A percentile compares a stretch with the other conserved stretches of the same genome.
Conservation (phyloP, 1,140 invertebrate genomes). For the Aradophagus sp. region DNA sequence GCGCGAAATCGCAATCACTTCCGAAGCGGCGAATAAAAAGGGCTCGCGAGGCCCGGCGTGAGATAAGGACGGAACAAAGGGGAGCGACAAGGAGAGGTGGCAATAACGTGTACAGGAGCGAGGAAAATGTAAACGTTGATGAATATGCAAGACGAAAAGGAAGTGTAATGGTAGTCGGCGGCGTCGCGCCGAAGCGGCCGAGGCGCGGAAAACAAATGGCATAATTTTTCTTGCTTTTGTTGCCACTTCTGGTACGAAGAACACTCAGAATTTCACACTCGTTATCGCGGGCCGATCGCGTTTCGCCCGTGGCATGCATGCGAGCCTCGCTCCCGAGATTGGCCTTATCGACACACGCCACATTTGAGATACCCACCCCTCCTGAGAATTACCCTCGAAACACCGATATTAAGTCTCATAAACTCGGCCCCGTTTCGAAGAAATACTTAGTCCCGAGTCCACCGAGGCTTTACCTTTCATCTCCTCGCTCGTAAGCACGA, state of each 20-base stretch:
- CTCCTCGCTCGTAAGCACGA: slow-evolving; percentile 61
- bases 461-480: slow-evolving; percentile 56
- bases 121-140: slow-evolving; percentile 37
- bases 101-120: slow-evolving; percentile 3
- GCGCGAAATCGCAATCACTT: slow-evolving; percentile 9
- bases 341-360: slow-evolving; percentile 64
- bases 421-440: slow-evolving; percentile 65
- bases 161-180: slow-evolving; percentile 33
- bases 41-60: too few relatives aligned
- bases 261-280: slow-evolving; percentile 62
- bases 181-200: slow-evolving; percentile 12
- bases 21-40: slow-evolving; percentile 3
- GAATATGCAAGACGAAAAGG: slow-evolving; percentile 49
- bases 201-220: slow-evolving; percentile 46
- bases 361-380: slow-evolving; percentile 61
- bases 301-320: slow-evolving; percentile 58
- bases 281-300: slow-evolving; percentile 57
- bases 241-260: slow-evolving; percentile 50
- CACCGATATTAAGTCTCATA: slow-evolving; percentile 72
- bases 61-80: not conserved
- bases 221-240: slow-evolving; percentile 53
- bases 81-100: slow-evolving; percentile 5
- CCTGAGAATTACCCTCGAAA: slow-evolving; percentile 66
- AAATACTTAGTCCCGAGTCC: slow-evolving; percentile 66
- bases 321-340: slow-evolving; percentile 55